phyloP scores from a whole-genome alignment of 2,888 invertebrate species.

The Conomelus anceps region DNA sequence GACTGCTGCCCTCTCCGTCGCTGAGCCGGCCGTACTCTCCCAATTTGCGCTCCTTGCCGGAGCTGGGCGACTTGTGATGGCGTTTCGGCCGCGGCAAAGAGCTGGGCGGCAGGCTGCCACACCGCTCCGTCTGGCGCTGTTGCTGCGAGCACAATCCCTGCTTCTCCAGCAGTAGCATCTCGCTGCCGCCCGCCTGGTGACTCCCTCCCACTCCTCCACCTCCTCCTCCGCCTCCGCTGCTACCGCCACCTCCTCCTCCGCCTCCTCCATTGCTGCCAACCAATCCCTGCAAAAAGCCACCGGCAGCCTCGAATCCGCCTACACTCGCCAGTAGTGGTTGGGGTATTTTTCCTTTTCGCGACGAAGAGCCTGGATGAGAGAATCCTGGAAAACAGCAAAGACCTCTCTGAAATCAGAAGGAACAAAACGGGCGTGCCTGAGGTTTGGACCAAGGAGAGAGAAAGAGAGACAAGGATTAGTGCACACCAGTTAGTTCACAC shows the following conservation, averaged over 20 bases:
- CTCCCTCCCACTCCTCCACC: conserved; percentile 42
- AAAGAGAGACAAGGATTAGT: no score
- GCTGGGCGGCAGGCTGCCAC: conserved; percentile 62
- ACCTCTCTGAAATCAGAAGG: conserved; percentile 64
- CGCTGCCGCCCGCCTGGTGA: conserved; percentile 49
- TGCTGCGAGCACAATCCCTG: conserved; percentile 71
- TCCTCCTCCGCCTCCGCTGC: conserved; percentile 41
- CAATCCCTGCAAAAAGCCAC: conserved; percentile 42
- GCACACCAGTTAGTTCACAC: conserved; percentile 24
- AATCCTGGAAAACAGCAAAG: conserved; percentile 81
- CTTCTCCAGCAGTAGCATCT: conserved; percentile 66
- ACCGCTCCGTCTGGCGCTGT: conserved; percentile 55
- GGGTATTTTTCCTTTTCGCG: conserved; percentile 70
- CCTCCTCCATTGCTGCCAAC: conserved; percentile 40
- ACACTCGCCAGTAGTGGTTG: conserved; percentile 65
- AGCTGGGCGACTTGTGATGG: conserved; percentile 41
- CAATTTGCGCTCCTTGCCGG: conserved; percentile 36
- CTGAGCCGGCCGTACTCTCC: conserved; percentile 61
- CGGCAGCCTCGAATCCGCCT: conserved; percentile 38
- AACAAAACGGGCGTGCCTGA: conserved; percentile 40
- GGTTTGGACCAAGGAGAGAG: conserved; percentile 20
- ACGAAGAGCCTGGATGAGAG: conserved; percentile 67
- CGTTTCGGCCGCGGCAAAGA: conserved; percentile 64
- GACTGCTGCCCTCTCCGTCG: conserved; percentile 41
- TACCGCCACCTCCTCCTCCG: conserved; percentile 40